phyloP scores from a whole-genome alignment of 2,113 vertebrate species.

The Euleptes europaea region DNA sequence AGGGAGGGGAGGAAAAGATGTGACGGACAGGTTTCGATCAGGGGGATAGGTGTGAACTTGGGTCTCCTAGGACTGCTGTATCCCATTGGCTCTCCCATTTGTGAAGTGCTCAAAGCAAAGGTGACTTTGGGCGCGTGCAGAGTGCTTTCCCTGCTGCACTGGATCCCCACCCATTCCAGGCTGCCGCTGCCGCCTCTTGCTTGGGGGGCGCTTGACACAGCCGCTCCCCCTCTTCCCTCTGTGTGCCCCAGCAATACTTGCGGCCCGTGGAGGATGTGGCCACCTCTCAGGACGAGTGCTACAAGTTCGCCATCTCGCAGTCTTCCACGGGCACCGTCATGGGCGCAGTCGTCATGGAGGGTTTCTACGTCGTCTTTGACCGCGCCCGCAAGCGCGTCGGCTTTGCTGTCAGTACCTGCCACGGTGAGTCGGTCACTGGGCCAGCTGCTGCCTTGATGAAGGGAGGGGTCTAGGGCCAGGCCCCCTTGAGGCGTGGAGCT shows the following conservation, averaged over 20 bases:
- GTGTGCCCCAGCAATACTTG: constrained; percentile 89
- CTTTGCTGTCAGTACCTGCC: constrained; percentile 94
- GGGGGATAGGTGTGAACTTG: no score
- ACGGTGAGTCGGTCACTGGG: constrained; percentile 78
- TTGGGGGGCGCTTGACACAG: neutral
- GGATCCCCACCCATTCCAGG: neutral
- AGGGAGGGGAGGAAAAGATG: no score
- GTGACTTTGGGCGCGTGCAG: neutral
- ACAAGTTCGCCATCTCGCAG: constrained; percentile 97
- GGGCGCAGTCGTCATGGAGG: constrained; percentile 98
- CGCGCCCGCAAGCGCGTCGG: constrained; percentile 90
- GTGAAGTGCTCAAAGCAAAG: neutral
- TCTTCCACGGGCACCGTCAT: constrained; percentile 96
- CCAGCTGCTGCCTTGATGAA: accelerated
- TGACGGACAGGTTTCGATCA: no score
- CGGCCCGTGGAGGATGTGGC: constrained; percentile 94
- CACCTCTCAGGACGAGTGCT: constrained; percentile 95
- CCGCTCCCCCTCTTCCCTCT: neutral
- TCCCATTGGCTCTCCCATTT: no score
- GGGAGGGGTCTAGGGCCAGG: accelerated
- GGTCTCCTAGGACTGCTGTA: no score
- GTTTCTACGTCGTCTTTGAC: constrained; percentile 97
- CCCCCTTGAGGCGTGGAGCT: neutral
- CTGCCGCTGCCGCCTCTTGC: no score
- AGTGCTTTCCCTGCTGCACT: neutral